Conservation (phyloP, 35 echinoderm and acorn worm species). For the Eucidaris tribuloides region DNA sequence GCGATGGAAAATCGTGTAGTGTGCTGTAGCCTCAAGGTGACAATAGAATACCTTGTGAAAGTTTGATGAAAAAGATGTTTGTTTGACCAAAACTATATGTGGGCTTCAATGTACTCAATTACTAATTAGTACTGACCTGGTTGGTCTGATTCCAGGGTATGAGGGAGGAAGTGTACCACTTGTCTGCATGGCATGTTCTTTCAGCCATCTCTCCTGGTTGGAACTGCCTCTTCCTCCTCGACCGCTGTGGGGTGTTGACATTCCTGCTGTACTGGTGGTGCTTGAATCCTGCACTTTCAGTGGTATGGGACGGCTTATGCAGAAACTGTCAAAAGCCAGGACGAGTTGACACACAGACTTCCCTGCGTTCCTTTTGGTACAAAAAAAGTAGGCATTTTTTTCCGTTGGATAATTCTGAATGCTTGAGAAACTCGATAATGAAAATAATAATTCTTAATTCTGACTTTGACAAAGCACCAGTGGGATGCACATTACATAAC, state of each 20-base stretch:
- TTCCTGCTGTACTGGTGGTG: no score
- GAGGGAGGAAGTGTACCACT: background rate
- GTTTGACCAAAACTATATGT: background rate
- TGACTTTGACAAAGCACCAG: no score
- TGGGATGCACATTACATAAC: no score
- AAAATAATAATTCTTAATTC: no score
- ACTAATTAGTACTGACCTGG: conserved; percentile 8
- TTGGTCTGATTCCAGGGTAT: conserved; percentile 37
- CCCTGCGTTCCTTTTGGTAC: conserved; percentile 25
- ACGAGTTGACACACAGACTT: conserved; percentile 36
- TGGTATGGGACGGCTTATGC: conserved; percentile 36
- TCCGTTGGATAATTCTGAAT: no score
- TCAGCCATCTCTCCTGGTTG: background rate
- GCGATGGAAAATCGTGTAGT: background rate
- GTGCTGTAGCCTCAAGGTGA: background rate
- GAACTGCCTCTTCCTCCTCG: background rate
- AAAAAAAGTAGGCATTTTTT: no score
- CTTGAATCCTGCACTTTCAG: conserved; percentile 45
- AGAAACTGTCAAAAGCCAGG: conserved; percentile 53
- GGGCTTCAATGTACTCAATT: background rate
- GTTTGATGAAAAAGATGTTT: background rate
- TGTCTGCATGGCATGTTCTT: background rate
- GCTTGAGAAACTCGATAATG: no score
- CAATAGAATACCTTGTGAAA: background rate
- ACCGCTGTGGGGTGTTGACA: conserved; percentile 1